Base-by-base conservation (phyloP, 2,113 vertebrate genomes). In the Tyto alba region DNA sequence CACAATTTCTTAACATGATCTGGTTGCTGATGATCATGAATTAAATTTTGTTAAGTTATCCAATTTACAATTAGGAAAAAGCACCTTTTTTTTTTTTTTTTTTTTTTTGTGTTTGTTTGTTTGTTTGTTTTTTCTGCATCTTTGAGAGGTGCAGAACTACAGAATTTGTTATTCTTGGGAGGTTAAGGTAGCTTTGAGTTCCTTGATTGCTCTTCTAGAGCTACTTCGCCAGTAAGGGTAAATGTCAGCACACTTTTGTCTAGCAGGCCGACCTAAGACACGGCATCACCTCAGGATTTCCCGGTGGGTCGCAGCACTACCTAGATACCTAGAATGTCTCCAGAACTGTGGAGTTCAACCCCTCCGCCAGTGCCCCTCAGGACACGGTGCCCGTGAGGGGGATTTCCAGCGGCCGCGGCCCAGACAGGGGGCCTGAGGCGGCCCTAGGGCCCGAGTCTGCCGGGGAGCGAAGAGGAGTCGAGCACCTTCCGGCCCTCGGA, bases 341-440 rank as follows among this genome's bases (percentile, higher is more conserved):
- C n/a, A 43, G 22, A 62, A 18, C 6, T 4, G 20, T 16, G 23
- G 36, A 48, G 26, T 41, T 63, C 40, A 48, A 52, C 50, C 40
- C 45, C 40, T 48, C 15, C 48, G 10, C 21, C 57, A 3, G 22
- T 3, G 32, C 43, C 26, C 11, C 17, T 16, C 27, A 36, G 41
- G 50, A 38, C 18, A 20, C 4, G 2, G 5, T 34, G 41, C 16
- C 3, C 13, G 4, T 29, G 30, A 26, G 27, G 10, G 25, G 9
- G 13, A 30, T 30, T 43, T 64, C 15, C 41, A 63, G 50, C 1
- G 7, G n/a, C n/a, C 30, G 9, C 2, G 4, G 19, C 26, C 56
- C 1, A 1, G 25, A 9, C n/a, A 12, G 48, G 5, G 25, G 7
- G 20, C 34, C 59, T 2, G 2, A 23, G 32, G 63, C 16, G 18